These are phyloP conservation scores for Macrotrachela quadricornifera DNA, from an alignment of 1,140 invertebrate species.

Conservation along the genomic window DNA sequence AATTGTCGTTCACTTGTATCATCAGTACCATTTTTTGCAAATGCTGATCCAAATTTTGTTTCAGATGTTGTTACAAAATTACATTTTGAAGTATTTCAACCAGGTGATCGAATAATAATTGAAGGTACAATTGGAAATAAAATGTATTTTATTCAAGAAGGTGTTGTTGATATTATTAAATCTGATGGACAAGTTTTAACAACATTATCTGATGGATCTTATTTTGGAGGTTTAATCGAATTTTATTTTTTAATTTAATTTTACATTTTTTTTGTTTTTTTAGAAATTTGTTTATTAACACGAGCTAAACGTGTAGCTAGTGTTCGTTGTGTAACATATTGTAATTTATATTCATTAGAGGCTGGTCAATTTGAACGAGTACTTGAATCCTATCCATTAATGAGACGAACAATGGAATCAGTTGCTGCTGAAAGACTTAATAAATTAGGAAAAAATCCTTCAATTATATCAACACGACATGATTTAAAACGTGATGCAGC, in stretches of 20 bases:
- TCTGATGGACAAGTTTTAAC: conserved; percentile 91
- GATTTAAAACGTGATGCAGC: conserved; percentile 8
- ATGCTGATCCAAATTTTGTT: conserved; percentile 90
- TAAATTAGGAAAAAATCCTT: conserved; percentile 94
- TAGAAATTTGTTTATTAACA: conserved; percentile 72
- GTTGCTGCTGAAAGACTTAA: conserved; percentile 89
- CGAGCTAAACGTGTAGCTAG: conserved; percentile 80
- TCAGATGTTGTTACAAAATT: conserved; percentile 90
- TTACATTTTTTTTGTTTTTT: conserved; percentile 8
- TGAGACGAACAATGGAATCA: conserved; percentile 93
- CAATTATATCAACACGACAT: conserved; percentile 24
- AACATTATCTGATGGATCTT: conserved; percentile 81
- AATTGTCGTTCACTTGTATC: conserved; percentile 91
- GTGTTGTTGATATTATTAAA: conserved; percentile 66
- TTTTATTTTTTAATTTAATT: neutral
- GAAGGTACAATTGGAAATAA: conserved; percentile 83
- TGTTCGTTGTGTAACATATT: conserved; percentile 89
- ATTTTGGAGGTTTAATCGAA: conserved; percentile 53
- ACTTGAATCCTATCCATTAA: conserved; percentile 85
- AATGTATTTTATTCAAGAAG: conserved; percentile 98
- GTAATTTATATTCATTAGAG: conserved; percentile 88
- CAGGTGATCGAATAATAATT: conserved; percentile 36
- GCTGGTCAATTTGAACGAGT: conserved; percentile 92
- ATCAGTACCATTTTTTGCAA: conserved; percentile 91
- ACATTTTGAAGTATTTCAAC: conserved; percentile 95